phyloP scores from a whole-genome alignment of 2,888 invertebrate genomes.

The Smittia aterrima region DNA sequence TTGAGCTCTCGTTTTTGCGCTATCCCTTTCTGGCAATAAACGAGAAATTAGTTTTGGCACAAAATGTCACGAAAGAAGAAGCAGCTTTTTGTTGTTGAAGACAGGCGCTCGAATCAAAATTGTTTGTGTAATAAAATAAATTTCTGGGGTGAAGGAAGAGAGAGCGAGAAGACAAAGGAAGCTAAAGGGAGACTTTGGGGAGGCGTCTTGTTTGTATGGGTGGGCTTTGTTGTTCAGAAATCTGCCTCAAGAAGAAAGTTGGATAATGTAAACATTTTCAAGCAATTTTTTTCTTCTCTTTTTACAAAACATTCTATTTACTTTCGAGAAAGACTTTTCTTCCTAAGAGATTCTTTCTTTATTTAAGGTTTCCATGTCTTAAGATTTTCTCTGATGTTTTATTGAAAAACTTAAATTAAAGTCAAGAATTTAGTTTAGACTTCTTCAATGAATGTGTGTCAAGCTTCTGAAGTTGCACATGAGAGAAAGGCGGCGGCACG shows the following conservation, averaged over 20 bases:
- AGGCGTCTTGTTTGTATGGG: not conserved
- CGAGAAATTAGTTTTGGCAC: not conserved
- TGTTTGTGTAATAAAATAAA: constrained; percentile 41
- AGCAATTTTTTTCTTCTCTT: too few relatives aligned
- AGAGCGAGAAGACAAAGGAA: constrained; percentile 1
- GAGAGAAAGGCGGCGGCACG: too few relatives aligned
- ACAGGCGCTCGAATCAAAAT: constrained; percentile 29
- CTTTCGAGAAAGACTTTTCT: too few relatives aligned
- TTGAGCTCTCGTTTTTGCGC: not conserved
- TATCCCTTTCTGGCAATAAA: not conserved
- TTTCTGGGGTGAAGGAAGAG: constrained; percentile 38
- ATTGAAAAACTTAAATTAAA: too few relatives aligned
- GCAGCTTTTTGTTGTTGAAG: not conserved
- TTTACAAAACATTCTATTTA: too few relatives aligned
- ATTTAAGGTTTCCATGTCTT: not conserved
- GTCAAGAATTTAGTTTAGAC: too few relatives aligned
- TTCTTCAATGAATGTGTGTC: too few relatives aligned
- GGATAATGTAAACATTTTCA: constrained; percentile 36
- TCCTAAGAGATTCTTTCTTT: too few relatives aligned
- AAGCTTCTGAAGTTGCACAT: too few relatives aligned
- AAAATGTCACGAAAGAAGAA: constrained; percentile 7
- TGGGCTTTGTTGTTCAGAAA: not conserved
- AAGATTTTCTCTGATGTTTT: constrained; percentile 50
- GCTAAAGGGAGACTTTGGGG: not conserved
- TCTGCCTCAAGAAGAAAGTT: constrained; percentile 11